Evolutionary conservation across 2,888 invertebrate genomes (phyloP), one percentile per base, ranked within the genome.

Genomic region (Trachelus iudaicus): DNA sequence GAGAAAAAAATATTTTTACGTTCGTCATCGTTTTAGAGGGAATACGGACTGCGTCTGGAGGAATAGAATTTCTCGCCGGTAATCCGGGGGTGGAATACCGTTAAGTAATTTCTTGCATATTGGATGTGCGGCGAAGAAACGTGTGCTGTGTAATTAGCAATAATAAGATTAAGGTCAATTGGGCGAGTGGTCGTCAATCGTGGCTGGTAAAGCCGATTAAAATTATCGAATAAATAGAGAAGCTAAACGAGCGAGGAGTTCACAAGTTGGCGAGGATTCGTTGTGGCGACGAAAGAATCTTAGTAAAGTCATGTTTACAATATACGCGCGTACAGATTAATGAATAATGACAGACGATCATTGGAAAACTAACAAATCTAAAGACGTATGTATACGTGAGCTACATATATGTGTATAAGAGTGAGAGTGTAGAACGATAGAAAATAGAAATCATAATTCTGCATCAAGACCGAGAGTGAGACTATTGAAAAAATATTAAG

Each of bases 91-190:
- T 23, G 56, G 56, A 56, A 23, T 56, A 23, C 1, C 23, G 15
- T 56, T 56, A 56, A 56, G 23, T 56, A 56, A 56, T 56, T 56
- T 23, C 56, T 56, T 56, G 56, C 56, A 23, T 56, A 56, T 56
- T 56, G 56, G 56, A 56, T 56, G 56, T 9, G 56, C 23, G 56
- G 23, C 56, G 56, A 56, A 56, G 6, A 56, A 56, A 56, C 56
- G 56, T 56, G 56, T 75, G 74, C 76, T 77, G 79, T 78, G 81
- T 81, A 81, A 84, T 84, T 83, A 82, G 79, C 76, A 82, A 80
- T 84, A 84, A 84, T 81, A 82, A 80, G 82, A 85, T 85, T 85
- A 83, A 82, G 81, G 82, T 81, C 82, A 84, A 84, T 84, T 80
- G 80, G 78, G 80, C 78, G 79, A 73, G 73, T 73, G 75, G 75